Evolutionary conservation across 1,140 invertebrate species (phyloP), one percentile per base, ranked within the genome.

Genomic region (Pygmarrhopalites habei): DNA sequence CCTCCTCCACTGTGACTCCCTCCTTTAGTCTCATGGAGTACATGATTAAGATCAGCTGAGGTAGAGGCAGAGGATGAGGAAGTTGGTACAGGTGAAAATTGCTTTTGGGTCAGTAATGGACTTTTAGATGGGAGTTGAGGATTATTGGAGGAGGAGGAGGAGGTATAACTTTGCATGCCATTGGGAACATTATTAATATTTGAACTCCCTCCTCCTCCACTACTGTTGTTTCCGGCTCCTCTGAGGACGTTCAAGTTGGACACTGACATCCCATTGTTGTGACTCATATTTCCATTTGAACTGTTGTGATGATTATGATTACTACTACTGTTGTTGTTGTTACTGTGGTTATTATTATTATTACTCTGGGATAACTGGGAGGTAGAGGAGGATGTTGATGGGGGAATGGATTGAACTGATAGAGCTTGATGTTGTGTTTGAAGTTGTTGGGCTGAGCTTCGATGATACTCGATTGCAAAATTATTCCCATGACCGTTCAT

Each of bases 381-480:
- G n/a, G n/a, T n/a, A n/a, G n/a, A n/a, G n/a, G n/a, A n/a, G n/a
- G n/a, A n/a, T n/a, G n/a, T n/a, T n/a, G n/a, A n/a, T 47, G 17
- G 2, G 32, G 53, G 67, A 43, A 64, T 41, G 28, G 64, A 60
- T 49, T 66, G 64, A n/a, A 62, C 60, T 25, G 64, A 66, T 35
- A 66, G 49, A 15, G 32, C 58, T 51, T 70, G 68, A n/a, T 57
- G 60, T 12, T 55, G 62, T 17, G 58, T 56, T 17, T 62, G 60
- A 12, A 19, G 28, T 14, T 35, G 29, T 58, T 60, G 49, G 2
- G 57, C 12, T n/a, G 63, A 55, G 39, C 41, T 32, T 30, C 57
- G 58, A n/a, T 65, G 63, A 30, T 66, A 67, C 49, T 71, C 65
- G 1, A 67, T 62, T 7, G 61, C 35, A 44, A 49, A 67, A 41